phyloP scores from a whole-genome alignment of 2,797 vertebrate genomes.

The Hafferia zeledoni region DNA sequence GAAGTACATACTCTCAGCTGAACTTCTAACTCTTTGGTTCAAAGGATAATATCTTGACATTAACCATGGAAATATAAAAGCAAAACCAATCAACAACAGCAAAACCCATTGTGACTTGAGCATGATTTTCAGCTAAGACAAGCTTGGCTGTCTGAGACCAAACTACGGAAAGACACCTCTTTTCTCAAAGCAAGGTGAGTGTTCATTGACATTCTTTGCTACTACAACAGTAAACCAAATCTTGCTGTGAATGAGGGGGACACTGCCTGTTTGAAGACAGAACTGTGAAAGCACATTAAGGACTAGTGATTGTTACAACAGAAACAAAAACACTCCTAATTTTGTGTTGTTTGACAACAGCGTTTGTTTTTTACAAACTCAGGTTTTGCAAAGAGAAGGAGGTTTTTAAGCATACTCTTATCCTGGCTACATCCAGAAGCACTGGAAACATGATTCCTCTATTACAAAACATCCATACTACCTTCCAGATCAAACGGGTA shows the following conservation, averaged over 20 bases:
- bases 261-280: neutral
- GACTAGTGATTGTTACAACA: neutral
- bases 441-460: neutral
- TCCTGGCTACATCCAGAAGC: neutral
- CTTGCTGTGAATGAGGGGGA: fast-evolving
- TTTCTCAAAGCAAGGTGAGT: neutral
- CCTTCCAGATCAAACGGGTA: neutral
- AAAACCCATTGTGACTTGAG: neutral
- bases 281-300: neutral
- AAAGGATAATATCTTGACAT: neutral
- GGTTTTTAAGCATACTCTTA: neutral
- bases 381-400: neutral
- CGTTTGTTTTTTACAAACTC: neutral
- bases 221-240: neutral
- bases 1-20: neutral
- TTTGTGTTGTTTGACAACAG: neutral
- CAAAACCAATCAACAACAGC: neutral
- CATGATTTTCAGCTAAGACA: neutral
- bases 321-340: neutral
- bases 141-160: neutral
- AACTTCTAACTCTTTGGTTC: neutral
- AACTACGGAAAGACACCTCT: neutral
- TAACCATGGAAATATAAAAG: neutral
- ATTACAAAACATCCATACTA: neutral
- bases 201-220: neutral